Base-by-base conservation (phyloP, 30 jellyfish, hydroid and myxozoan genomes). In the Hydractinia symbiolongicarpus region DNA sequence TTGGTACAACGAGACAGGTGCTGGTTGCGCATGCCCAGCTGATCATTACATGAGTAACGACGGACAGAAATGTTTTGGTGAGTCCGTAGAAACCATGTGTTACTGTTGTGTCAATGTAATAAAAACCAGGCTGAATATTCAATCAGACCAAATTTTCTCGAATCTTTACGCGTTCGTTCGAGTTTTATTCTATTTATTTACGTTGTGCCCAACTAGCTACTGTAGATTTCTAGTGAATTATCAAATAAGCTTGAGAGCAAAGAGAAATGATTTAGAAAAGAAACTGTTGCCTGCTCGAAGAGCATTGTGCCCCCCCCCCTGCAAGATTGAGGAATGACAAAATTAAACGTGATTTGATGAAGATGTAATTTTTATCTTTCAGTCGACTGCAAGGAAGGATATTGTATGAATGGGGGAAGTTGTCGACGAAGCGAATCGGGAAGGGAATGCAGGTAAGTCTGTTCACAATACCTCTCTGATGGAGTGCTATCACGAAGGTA, bases 31-130 rank as follows among this genome's bases (percentile, higher is more conserved):
- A 5, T 79, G 87, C 44, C 30, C 9, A 1, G 44, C 49, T 19
- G 87, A 83, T 11, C 20, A 20, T 52, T 49, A 53, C 82, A 21
- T 79, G 44, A 66, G 87, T 60, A 14, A 52, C 19, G 87, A 79
- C 56, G 73, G 61, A 62, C 66, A 61, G 61, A 79, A 17, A 79
- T 79, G 87, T 66, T 60, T 14, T 53, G 84, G 87, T 79, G 17
- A 64, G 74, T 13, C 2, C 74, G 19, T 11, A 56, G 21, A 17
- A 58, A 58, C 69, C 15, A 17, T 58, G 15, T 58, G 16, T 11
- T 58, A 58, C 69, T 17, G 19, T 11, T 13, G 15, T 13, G 16
- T 13, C 69, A 11, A 58, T 17, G 19, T 1, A 58, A 58, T 30
- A 30, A 30, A 30, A 30, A 30, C 44, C 44, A 30, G 44, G 44